Conservation (phyloP, 2,113 vertebrate genomes). For the Cephalopterus ornatus region DNA sequence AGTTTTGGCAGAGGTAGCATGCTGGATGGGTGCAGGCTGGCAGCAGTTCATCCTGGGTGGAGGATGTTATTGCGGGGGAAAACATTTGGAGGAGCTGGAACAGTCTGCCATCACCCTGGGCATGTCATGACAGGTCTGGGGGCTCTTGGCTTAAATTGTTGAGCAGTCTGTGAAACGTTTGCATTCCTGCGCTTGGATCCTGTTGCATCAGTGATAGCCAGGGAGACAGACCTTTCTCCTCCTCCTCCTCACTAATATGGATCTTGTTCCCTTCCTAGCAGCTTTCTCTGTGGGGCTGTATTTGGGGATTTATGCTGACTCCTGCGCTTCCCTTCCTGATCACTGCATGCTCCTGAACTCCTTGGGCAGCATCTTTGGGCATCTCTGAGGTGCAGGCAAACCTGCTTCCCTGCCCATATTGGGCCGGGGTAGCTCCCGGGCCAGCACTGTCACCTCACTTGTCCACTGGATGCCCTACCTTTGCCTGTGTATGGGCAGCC, state of each 20-base stretch:
- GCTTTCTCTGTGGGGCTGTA: background rate
- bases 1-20: background rate
- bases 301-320: background rate
- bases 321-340: background rate
- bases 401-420: rapidly evolving
- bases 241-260: background rate
- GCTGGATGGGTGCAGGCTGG: background rate
- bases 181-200: rapidly evolving
- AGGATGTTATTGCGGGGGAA: background rate
- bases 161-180: background rate
- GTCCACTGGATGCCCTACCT: rapidly evolving
- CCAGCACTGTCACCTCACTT: background rate
- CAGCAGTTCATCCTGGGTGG: background rate
- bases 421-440: background rate
- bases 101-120: background rate
- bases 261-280: background rate
- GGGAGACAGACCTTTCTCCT: background rate
- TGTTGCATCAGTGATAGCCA: background rate
- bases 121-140: background rate
- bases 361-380: background rate
- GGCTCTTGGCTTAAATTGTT: background rate
- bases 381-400: background rate
- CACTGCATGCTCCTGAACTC: rapidly evolving
- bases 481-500: background rate
- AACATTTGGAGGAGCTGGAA: background rate